Evolutionary conservation across 2,797 vertebrate genomes (phyloP).

Genomic region (Anniella stebbinsi): DNA sequence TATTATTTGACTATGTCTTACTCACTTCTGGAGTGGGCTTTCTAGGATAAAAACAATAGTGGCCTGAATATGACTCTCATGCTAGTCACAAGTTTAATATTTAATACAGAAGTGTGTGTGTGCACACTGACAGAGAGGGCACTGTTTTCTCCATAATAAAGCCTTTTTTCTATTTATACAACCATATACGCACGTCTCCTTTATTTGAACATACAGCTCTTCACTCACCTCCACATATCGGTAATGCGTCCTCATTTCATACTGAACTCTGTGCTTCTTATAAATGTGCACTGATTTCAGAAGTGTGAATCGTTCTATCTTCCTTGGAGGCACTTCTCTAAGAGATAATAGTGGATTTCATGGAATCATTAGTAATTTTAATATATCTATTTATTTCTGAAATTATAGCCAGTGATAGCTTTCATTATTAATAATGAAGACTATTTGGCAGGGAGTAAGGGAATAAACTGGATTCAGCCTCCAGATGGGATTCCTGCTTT

Average conservation of each 20-base stretch:
- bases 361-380: background rate
- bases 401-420: background rate
- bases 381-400: background rate
- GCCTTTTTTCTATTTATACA: background rate
- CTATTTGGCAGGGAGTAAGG: background rate
- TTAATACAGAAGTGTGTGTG: background rate
- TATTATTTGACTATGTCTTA: background rate
- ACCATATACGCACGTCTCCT: background rate
- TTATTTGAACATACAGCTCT: background rate
- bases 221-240: conserved; percentile 86
- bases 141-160: background rate
- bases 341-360: conserved; percentile 46
- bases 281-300: conserved; percentile 97
- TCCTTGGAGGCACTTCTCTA: conserved; percentile 87
- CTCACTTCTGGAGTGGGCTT: background rate
- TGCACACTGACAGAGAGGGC: no score
- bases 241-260: conserved; percentile 97
- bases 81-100: background rate
- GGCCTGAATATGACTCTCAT: background rate
- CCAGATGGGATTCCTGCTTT: background rate
- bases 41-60: background rate
- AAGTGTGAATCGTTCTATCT: conserved; percentile 89
- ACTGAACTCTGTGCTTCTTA: conserved; percentile 97
- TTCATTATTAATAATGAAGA: background rate
- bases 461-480: background rate